Conservation (phyloP, 2,113 vertebrate genomes). For the Dissostichus mawsoni region DNA sequence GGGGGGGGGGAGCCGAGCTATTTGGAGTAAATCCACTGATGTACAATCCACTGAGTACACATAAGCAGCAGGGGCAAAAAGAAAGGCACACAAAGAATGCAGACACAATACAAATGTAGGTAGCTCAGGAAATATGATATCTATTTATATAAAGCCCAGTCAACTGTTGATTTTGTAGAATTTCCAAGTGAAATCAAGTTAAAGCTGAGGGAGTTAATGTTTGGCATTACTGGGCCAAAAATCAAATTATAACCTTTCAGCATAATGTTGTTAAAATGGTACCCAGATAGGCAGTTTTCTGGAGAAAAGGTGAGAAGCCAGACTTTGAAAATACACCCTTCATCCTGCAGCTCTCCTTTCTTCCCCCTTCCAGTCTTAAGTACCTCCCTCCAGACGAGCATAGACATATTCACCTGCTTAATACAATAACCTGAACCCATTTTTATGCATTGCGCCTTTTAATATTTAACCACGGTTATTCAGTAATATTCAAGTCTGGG, state of each 20-base stretch:
- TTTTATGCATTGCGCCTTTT: conserved; percentile 2
- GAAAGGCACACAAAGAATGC: conserved; percentile 36
- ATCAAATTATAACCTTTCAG: neutral
- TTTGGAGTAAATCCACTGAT: conserved; percentile 77
- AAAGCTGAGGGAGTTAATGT: neutral
- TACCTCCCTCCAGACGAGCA: no score
- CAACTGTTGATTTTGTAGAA: conserved; percentile 23
- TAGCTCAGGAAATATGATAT: conserved; percentile 16
- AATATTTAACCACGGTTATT: conserved; percentile 14
- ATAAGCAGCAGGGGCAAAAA: conserved; percentile 45
- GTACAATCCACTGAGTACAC: conserved; percentile 59
- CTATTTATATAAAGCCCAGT: conserved; percentile 21
- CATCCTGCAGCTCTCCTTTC: no score
- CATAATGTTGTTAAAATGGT: neutral
- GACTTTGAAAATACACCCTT: no score
- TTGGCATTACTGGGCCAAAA: neutral
- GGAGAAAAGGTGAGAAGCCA: neutral
- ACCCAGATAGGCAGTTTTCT: neutral
- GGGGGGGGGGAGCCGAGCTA: conserved; percentile 57
- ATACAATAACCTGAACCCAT: neutral
- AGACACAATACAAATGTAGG: conserved; percentile 28
- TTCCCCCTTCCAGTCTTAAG: no score
- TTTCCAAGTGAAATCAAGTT: neutral
- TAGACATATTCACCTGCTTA: no score
- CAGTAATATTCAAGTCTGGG: conserved; percentile 11